These are phyloP conservation scores for Sitobion miscanthi DNA, from an alignment of 1,140 invertebrate species.

Conservation along the genomic window DNA sequence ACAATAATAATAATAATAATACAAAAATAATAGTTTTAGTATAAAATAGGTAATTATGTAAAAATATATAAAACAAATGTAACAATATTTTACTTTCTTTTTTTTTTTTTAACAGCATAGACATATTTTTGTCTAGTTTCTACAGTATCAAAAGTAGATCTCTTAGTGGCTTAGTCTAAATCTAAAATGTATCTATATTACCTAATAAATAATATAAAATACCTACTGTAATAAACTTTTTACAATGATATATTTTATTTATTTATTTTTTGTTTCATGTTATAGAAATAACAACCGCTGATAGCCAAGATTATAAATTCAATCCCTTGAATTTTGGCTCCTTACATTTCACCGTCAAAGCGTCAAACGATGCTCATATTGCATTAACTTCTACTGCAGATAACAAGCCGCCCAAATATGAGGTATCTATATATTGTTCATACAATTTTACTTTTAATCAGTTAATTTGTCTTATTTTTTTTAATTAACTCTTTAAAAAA, in stretches of 20 bases:
- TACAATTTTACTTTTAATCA: background rate
- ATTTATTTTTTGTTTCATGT: slow-evolving; percentile 48
- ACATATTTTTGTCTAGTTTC: background rate
- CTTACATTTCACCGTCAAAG: slow-evolving; percentile 76
- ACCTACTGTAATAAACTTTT: background rate
- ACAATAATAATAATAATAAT: no score
- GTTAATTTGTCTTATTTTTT: background rate
- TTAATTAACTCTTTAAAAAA: background rate
- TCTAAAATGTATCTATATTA: background rate
- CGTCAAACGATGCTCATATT: slow-evolving; percentile 80
- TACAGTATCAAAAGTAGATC: background rate
- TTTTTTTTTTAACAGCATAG: background rate
- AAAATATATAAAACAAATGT: no score
- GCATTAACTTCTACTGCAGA: slow-evolving; percentile 70
- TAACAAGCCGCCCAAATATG: slow-evolving; percentile 76
- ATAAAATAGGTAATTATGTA: no score
- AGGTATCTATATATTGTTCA: slow-evolving; percentile 64
- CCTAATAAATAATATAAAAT: background rate
- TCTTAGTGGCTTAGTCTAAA: background rate
- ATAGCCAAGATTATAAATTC: slow-evolving; percentile 82
- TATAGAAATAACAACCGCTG: slow-evolving; percentile 69
- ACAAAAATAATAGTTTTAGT: no score
- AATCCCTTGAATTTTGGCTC: slow-evolving; percentile 72
- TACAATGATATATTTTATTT: background rate
- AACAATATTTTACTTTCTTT: background rate